Conservation (phyloP, 1,140 invertebrate species). For the Rhizoglyphus robini region DNA sequence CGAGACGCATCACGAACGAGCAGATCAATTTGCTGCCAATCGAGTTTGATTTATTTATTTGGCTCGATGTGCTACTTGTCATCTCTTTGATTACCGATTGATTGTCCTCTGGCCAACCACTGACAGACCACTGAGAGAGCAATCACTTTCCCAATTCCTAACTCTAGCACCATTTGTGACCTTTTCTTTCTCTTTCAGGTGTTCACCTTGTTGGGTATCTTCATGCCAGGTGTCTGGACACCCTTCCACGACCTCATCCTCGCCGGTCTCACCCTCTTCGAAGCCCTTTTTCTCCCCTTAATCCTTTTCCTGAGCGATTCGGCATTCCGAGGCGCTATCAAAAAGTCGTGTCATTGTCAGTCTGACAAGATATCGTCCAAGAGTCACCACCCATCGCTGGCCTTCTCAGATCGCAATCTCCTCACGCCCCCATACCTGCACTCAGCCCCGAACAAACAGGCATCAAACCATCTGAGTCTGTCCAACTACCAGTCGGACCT, state of each 20-base stretch:
- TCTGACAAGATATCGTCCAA: not conserved
- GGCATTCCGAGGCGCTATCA: slow-evolving; percentile 16
- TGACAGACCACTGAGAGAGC: no score
- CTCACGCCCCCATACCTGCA: not conserved
- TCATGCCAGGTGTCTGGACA: slow-evolving; percentile 19
- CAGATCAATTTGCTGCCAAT: no score
- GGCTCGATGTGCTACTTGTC: no score
- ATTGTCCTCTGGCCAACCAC: no score
- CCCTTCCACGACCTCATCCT: slow-evolving; percentile 23
- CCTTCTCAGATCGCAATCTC: not conserved
- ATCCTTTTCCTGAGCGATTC: slow-evolving; percentile 18
- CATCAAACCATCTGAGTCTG: not conserved
- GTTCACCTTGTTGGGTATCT: slow-evolving; percentile 11
- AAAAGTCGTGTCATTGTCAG: slow-evolving; percentile 2
- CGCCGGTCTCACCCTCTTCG: slow-evolving; percentile 15
- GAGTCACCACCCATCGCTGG: not conserved
- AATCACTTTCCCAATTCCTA: no score
- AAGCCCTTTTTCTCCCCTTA: slow-evolving; percentile 18
- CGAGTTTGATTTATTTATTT: not conserved
- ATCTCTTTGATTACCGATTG: no score
- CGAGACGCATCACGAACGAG: no score
- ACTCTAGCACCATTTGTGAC: no score
- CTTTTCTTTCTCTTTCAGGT: no score
- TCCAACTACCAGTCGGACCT: not conserved
- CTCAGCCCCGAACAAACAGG: not conserved